Evolutionary conservation across 2,113 vertebrate genomes (phyloP).

Genomic region (Petromus typicus): DNA sequence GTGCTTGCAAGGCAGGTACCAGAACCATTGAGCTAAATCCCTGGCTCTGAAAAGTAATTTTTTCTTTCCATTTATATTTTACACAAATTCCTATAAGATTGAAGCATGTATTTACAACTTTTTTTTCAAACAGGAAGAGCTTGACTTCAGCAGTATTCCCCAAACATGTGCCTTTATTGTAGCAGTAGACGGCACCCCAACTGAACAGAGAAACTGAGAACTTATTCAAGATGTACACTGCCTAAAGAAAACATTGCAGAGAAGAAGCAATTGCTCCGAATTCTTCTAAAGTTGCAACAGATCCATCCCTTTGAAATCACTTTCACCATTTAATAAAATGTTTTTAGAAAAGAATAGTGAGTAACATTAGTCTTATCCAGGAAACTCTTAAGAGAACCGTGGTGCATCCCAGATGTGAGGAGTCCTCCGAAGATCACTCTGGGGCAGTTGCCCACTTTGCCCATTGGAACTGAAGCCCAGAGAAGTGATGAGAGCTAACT

Average conservation of each 20-base stretch:
- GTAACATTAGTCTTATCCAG: slow-evolving; percentile 57
- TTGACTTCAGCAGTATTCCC: slow-evolving; percentile 32
- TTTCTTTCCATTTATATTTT: background rate
- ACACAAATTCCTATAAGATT: background rate
- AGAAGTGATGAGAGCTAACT: background rate
- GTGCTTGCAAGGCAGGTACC: too few species aligned
- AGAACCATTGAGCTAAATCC: too few species aligned
- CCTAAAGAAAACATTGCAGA: slow-evolving; percentile 67
- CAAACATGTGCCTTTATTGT: background rate
- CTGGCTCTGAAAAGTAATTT: too few species aligned
- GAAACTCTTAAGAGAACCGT: slow-evolving; percentile 52
- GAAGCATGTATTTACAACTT: background rate
- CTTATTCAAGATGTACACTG: slow-evolving; percentile 54
- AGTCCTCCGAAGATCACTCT: slow-evolving; percentile 20
- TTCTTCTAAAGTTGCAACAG: slow-evolving; percentile 72
- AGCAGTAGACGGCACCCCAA: slow-evolving; percentile 35
- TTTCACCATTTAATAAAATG: slow-evolving; percentile 75
- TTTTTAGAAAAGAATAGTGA: slow-evolving; percentile 59
- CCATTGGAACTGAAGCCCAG: background rate
- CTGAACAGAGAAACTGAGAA: slow-evolving; percentile 75
- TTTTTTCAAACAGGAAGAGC: slow-evolving; percentile 4
- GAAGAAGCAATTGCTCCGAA: slow-evolving; percentile 57
- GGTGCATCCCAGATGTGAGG: background rate
- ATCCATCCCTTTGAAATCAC: slow-evolving; percentile 76
- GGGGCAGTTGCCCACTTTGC: background rate